Evolutionary conservation across 2,888 invertebrate genomes (phyloP), one percentile per base, ranked within the genome.

Genomic region (Ochropleura plecta): DNA sequence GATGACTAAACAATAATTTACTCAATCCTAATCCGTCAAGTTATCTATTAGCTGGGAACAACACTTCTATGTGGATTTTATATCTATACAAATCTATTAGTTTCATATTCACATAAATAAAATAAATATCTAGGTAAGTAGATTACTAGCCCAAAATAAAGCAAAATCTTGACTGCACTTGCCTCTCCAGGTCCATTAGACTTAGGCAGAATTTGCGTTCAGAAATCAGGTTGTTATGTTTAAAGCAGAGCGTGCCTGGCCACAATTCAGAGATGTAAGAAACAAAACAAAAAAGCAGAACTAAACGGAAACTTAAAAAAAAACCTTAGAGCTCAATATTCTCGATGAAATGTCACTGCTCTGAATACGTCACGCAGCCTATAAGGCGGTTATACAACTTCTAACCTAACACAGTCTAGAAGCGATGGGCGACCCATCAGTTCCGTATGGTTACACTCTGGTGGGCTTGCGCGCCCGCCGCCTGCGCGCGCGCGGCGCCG

Each of bases 401-500:
- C 40, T 68, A 84, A 83, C 81, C 73, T 81, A 86, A 78, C 78
- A 81, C 86, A 88, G 87, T 87, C 86, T 85, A 79, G 59, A 74
- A 76, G 75, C 71, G 81, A 84, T 82, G 83, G 83, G 73, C 16
- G 62, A 18, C 67, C 85, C 87, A 88, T 82, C 83, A 57, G 68
- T 40, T 57, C 72, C 62, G 53, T 67, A 72, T 60, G 79, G 81
- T 87, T 90, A 90, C 69, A 85, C 79, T 67, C 88, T 87, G 20
- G 49, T 84, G 77, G 44, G 0, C 57, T 63, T 84, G 65, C 77
- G 83, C 20, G 90, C 87, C 55, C 92, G 86, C 71, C 92, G 88
- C 79, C 90, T 89, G 59, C 93, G 86, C 5, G 81, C 75, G 64
- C 90, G 86, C 1, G 91, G 81, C 8, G 91, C 86, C 0, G 93